Evolutionary conservation across 2,888 invertebrate species (phyloP).

Genomic region (Coelopa pilipes): DNA sequence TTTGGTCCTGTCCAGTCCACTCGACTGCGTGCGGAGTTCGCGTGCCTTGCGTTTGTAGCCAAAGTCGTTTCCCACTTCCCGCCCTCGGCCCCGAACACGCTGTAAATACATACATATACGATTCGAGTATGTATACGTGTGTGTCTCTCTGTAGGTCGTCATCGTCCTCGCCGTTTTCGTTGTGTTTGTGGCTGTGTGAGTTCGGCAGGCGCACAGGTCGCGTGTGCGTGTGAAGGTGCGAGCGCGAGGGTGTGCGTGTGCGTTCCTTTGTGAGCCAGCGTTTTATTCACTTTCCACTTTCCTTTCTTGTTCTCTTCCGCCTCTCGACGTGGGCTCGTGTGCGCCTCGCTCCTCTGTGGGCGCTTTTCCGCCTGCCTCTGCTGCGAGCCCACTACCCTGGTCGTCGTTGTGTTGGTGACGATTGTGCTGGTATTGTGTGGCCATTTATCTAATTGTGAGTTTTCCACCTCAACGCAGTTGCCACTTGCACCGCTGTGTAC

Average conservation of each 20-base stretch:
- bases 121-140: too few species aligned
- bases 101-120: slow-evolving; percentile 6
- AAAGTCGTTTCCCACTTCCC: background rate
- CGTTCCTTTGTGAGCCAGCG: too few species aligned
- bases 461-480: slow-evolving; percentile 11
- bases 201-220: background rate
- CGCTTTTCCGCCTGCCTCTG: background rate
- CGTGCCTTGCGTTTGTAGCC: background rate
- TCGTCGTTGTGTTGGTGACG: slow-evolving; percentile 4
- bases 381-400: background rate
- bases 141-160: too few species aligned
- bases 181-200: background rate
- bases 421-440: background rate
- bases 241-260: background rate
- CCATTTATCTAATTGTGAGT: slow-evolving; percentile 16
- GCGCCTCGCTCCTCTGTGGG: background rate
- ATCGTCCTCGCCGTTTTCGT: too few species aligned
- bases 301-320: slow-evolving; percentile 7
- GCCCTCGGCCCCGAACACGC: background rate
- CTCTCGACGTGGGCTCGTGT: background rate
- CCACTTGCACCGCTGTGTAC: slow-evolving; percentile 7
- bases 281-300: too few species aligned
- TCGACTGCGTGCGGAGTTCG: background rate
- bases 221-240: slow-evolving; percentile 8
- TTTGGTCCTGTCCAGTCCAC: slow-evolving; percentile 9